Evolutionary conservation across 2,113 vertebrate genomes (phyloP), one percentile per base, ranked within the genome.

Genomic region (Mirounga angustirostris): DNA sequence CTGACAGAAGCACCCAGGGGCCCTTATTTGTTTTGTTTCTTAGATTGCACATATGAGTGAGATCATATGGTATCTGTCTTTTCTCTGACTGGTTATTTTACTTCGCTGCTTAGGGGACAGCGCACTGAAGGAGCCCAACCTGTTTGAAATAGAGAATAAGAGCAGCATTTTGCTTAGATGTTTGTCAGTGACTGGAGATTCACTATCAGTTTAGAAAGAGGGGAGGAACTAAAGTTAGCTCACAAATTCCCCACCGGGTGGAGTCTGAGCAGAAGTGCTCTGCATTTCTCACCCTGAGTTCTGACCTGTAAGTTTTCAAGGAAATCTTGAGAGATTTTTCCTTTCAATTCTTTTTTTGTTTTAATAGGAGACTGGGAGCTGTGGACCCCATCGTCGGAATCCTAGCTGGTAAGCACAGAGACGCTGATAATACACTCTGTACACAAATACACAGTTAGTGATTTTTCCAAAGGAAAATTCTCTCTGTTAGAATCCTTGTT

Each of bases 191-290:
- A n/a, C 15, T n/a, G 30, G 16, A 63, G 18, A 82, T 80, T 78
- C 26, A 69, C n/a, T 56, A 19, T 89, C 43, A 59, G 59, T 46
- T 96, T 56, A 54, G 40, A 19, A 4, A 18, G 15, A 0, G 91
- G 81, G 87, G 95, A 91, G 94, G 97, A 95, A 71, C 95, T 93
- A 91, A 91, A 80, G 9, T 83, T 59, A 46, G 8, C n/a, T 50
- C 54, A 91, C n/a, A 96, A 95, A 92, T 87, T 94, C 56, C 79
- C 83, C 52, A 4, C 33, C 36, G 86, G 95, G 93, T 94, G 80
- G 93, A 97, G 83, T 90, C 84, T 93, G 7, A 76, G 18, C 67
- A 19, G 43, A 78, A 81, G 85, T 80, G 24, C 4, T 40, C 54
- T 80, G 5, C 87, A 69, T 58, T 59, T 88, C 81, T 92, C 10